phyloP scores from a whole-genome alignment of 2,113 vertebrate genomes.

The Leptosomus discolor region DNA sequence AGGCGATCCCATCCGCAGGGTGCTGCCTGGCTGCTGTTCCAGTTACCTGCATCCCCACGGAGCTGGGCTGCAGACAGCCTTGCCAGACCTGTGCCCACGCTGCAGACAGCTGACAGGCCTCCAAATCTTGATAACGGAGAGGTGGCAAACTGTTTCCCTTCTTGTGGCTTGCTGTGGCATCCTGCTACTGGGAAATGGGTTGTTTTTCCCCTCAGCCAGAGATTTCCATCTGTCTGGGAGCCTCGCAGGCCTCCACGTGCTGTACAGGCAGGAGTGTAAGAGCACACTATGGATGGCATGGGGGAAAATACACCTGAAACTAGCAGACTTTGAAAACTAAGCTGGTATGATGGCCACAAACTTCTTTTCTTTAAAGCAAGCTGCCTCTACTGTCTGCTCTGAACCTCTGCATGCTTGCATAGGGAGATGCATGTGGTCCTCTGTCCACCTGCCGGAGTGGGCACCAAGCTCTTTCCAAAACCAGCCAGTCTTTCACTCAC shows the following conservation, averaged over 20 bases:
- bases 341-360: not conserved
- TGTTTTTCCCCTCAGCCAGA: not conserved
- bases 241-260: not conserved
- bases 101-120: not conserved
- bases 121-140: too few species aligned
- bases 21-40: not conserved
- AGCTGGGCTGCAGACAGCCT: not conserved
- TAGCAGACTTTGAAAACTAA: too few species aligned
- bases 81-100: not conserved
- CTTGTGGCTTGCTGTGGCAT: not conserved
- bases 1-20: not conserved
- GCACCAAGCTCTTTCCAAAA: too few species aligned
- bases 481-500: not conserved
- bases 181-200: not conserved
- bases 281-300: not conserved
- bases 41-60: accelerated
- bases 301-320: not conserved
- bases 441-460: not conserved
- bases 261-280: accelerated
- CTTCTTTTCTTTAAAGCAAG: not conserved
- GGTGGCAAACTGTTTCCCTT: not conserved
- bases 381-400: not conserved
- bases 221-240: not conserved
- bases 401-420: not conserved
- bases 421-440: accelerated